Evolutionary conservation across 2,797 vertebrate species (phyloP).

Genomic region (Eupleurogrammus muticus): DNA sequence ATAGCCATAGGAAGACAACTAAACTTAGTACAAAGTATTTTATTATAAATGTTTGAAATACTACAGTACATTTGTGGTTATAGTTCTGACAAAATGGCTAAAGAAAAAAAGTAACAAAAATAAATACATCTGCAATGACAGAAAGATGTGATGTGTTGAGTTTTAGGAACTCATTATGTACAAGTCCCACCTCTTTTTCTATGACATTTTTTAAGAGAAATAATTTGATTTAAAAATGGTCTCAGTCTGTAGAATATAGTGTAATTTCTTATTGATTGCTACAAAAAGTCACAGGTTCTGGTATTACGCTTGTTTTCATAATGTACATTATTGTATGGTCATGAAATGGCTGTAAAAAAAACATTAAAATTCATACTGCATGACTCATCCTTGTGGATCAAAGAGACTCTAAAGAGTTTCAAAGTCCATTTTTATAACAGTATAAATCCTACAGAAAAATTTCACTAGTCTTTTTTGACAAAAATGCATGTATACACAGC

Average conservation of each 20-base stretch:
- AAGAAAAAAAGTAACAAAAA: slow-evolving; percentile 78
- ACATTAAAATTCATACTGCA: slow-evolving; percentile 46
- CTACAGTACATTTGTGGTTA: slow-evolving; percentile 78
- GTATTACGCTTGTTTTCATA: slow-evolving; percentile 24
- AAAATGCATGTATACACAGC: slow-evolving; percentile 39
- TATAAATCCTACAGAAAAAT: slow-evolving; percentile 42
- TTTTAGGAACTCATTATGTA: slow-evolving; percentile 27
- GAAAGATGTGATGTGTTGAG: slow-evolving; percentile 38
- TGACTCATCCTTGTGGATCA: slow-evolving; percentile 32
- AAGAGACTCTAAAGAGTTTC: slow-evolving; percentile 17
- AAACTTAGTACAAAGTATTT: slow-evolving; percentile 78
- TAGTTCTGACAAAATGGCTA: slow-evolving; percentile 60
- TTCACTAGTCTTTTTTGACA: slow-evolving; percentile 46
- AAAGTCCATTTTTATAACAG: slow-evolving; percentile 40
- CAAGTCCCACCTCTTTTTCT: slow-evolving; percentile 5
- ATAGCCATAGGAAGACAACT: not conserved
- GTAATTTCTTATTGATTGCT: slow-evolving; percentile 3
- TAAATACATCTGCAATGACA: slow-evolving; percentile 79
- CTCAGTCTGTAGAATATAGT: slow-evolving; percentile 19
- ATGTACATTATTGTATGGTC: slow-evolving; percentile 13
- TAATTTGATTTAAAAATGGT: slow-evolving; percentile 22
- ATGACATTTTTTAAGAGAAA: slow-evolving; percentile 26
- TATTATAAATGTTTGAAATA: slow-evolving; percentile 82
- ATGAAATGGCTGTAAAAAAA: slow-evolving; percentile 53
- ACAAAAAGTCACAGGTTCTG: slow-evolving; percentile 35